A percentile compares a stretch with the other conserved stretches of the same genome.
phyloP scores from a whole-genome alignment of 2,888 invertebrate genomes.

The Beris morrisii region DNA sequence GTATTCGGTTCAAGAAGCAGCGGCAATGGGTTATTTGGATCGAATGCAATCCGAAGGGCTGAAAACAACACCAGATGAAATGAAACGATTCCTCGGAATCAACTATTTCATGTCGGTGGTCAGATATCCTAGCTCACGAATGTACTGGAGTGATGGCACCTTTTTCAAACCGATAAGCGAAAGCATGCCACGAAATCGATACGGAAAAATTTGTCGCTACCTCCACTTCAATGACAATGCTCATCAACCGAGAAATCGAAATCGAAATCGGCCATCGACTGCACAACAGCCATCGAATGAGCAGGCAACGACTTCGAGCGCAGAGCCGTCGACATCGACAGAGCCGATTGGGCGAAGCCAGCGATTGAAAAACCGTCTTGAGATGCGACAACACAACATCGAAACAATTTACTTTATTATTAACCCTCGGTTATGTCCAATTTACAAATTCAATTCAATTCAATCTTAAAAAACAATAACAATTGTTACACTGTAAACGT shows the following conservation, averaged over 20 bases:
- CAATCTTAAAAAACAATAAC: no score
- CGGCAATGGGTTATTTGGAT: conserved; percentile 2
- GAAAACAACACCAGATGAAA: conserved; percentile 1
- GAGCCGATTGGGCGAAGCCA: background rate
- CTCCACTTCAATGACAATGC: conserved; percentile 56
- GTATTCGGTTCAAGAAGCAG: background rate
- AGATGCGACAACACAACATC: no score
- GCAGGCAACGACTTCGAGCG: background rate
- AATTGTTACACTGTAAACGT: no score
- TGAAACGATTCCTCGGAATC: background rate
- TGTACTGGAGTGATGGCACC: conserved; percentile 3
- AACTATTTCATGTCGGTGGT: conserved; percentile 1
- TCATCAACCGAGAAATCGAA: background rate
- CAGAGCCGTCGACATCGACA: background rate
- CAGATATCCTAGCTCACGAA: background rate
- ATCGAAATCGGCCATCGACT: conserved; percentile 3
- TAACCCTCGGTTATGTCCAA: no score
- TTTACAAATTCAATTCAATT: no score
- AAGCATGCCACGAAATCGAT: conserved; percentile 36
- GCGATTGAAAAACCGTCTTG: no score
- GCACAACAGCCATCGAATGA: background rate
- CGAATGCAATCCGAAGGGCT: conserved; percentile 2
- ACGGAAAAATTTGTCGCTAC: conserved; percentile 35
- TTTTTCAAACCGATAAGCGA: conserved; percentile 35
- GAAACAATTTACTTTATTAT: no score